These are phyloP conservation scores for Gadus macrocephalus DNA, from an alignment of 2,113 vertebrate genomes.

Conservation along the genomic window DNA sequence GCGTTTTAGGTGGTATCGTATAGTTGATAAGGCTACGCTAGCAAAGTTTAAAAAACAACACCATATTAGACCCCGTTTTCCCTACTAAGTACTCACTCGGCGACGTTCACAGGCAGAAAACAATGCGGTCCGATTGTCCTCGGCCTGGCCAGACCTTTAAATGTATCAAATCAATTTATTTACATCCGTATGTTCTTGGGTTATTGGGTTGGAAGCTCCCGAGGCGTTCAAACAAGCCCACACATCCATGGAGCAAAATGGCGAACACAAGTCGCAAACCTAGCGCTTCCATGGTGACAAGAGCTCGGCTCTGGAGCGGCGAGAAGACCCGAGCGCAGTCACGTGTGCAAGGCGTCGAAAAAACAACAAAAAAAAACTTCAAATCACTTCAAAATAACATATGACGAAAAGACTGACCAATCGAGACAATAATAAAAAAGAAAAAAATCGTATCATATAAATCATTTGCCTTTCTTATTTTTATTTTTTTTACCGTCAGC, in stretches of 20 bases:
- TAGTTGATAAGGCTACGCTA: constrained; percentile 15
- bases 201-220: constrained; percentile 33
- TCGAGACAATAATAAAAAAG: too few species aligned
- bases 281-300: constrained; percentile 78
- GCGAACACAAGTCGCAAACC: constrained; percentile 74
- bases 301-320: not conserved
- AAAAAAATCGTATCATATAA: too few species aligned
- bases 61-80: constrained; percentile 44
- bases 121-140: constrained; percentile 27
- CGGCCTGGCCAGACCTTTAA: constrained; percentile 27
- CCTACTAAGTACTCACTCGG: constrained; percentile 21
- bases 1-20: too few species aligned
- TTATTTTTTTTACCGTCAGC: too few species aligned
- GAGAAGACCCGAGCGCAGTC: not conserved
- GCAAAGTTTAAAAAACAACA: constrained; percentile 54
- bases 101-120: constrained; percentile 28
- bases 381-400: not conserved
- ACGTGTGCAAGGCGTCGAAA: not conserved
- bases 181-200: constrained; percentile 7
- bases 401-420: too few species aligned
- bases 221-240: constrained; percentile 42
- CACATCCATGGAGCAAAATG: constrained; percentile 71
- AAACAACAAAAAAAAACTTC: not conserved
- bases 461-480: too few species aligned
- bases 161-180: constrained; percentile 15